Evolutionary conservation across 2,113 vertebrate genomes (phyloP).

Genomic region (Alethe diademata): DNA sequence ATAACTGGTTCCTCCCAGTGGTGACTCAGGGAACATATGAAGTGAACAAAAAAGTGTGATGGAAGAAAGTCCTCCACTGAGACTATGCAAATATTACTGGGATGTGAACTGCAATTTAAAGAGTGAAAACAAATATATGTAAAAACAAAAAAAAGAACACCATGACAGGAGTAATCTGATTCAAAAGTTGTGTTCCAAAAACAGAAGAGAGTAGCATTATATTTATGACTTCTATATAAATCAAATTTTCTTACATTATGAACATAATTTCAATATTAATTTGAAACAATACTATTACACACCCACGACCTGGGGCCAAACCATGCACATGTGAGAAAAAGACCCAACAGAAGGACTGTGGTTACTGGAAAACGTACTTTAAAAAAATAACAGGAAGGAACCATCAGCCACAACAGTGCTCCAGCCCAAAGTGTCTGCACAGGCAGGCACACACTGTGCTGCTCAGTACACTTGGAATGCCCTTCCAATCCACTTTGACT

Average conservation of each 20-base stretch:
- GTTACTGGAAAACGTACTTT: background rate
- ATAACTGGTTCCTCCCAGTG: slow-evolving; percentile 1
- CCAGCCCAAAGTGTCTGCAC: background rate
- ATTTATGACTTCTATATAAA: background rate
- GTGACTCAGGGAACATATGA: background rate
- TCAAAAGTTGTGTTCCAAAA: background rate
- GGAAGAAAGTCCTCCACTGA: background rate
- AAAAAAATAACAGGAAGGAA: background rate
- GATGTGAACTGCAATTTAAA: background rate
- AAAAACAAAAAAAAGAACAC: background rate
- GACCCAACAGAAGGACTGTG: background rate
- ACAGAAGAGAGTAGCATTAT: rapidly evolving
- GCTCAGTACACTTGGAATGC: background rate
- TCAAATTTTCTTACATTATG: background rate
- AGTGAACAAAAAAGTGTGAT: background rate
- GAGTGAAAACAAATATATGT: background rate
- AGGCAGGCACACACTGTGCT: background rate
- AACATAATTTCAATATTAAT: background rate
- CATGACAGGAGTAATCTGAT: background rate
- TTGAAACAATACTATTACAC: background rate
- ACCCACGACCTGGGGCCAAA: background rate
- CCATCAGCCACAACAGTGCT: background rate
- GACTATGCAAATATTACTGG: background rate
- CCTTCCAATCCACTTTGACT: background rate
- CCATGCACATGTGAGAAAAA: background rate